Base-by-base conservation (phyloP, 30 jellyfish, hydroid and myxozoan species). In the Pseudorhiza aurosa region DNA sequence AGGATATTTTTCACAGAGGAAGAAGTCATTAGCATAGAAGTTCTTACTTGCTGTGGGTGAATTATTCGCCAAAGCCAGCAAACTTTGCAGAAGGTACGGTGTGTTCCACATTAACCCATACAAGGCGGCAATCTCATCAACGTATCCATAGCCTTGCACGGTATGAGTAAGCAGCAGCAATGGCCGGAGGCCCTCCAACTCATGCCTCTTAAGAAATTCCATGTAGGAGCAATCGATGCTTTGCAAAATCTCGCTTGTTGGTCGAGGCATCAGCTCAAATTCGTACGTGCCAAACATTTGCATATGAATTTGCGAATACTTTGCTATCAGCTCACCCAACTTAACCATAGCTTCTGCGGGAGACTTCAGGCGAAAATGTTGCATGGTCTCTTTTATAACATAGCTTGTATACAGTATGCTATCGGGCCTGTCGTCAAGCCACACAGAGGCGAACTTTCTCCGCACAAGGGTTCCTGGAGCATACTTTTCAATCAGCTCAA, bases 91-190 rank as follows among this genome's bases (percentile, higher is more conserved):
- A 4, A 87, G 68, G 19, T 22, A 64, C 17, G 97, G 97, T 22
- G 97, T 72, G 72, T 81, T 77, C 93, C 92, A 71, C 89, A 87
- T 47, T 75, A 87, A 39, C 14, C 93, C 93, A 45, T 87, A 87
- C 5, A 81, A 49, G 0, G 97, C 97, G 27, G 71, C 73, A 3
- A 79, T 62, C 29, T 72, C 77, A 45, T 80, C 92, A 31, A 87
- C 47, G 39, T 87, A 71, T 17, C 91, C 94, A 44, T 87, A 87
- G 14, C 97, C 97, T 42, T 68, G 92, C 64, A 81, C 18, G 17
- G 97, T 87, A 10, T 77, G 94, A n/a, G 89, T 45, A 2, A 60
- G 81, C 39, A 64, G 26, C 47, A 87, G 73, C 67, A 87, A 49
- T 0, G 97, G 91, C 9, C 35, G 77, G 1, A 87, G 77, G 37